Evolutionary conservation across 2,797 vertebrate genomes (phyloP), one percentile per base, ranked within the genome.

Genomic region (Sebastes vulpes): DNA sequence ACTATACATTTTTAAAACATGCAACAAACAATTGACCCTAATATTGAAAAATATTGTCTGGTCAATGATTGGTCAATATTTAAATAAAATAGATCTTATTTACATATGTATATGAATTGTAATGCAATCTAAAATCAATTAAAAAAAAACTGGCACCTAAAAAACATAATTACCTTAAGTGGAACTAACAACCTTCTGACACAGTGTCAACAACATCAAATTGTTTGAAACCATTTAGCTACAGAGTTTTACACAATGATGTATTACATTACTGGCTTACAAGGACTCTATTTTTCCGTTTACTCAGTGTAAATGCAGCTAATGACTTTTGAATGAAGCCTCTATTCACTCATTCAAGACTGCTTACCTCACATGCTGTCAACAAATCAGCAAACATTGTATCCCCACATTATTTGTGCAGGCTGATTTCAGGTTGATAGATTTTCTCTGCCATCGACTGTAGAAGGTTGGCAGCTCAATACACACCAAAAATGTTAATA

Each of bases 391-490:
- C 57, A 26, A 21, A 57, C 29, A 32, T 10, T 72, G 48, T 77
- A 31, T 77, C 28, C 23, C 5, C 32, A 46, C 16, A 57, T 81
- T 16, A 72, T 72, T 70, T 73, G 64, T 52, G 29, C 23, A 57
- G 25, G 20, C 66, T 76, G 75, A 83, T 81, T 88, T 63, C 21
- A 61, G 38, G 26, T 38, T 90, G 85, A 78, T 38, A 59, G 38
- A 74, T 75, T 63, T 86, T 72, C 72, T 75, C 58, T 78, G 29
- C 57, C 23, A 64, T 72, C 32, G n/a, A 54, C 63, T 73, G 53
- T 12, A 28, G 12, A 32, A 64, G 46, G 8, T 23, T 77, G 60
- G 83, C 77, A 65, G 6, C 46, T 68, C 29, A 54, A 35, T 38
- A 48, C 23, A 66, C 53, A 81, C 14, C 32, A 60, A 28, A 72